Evolutionary conservation across 2,888 invertebrate species (phyloP).

Genomic region (Drosophila bunnanda): DNA sequence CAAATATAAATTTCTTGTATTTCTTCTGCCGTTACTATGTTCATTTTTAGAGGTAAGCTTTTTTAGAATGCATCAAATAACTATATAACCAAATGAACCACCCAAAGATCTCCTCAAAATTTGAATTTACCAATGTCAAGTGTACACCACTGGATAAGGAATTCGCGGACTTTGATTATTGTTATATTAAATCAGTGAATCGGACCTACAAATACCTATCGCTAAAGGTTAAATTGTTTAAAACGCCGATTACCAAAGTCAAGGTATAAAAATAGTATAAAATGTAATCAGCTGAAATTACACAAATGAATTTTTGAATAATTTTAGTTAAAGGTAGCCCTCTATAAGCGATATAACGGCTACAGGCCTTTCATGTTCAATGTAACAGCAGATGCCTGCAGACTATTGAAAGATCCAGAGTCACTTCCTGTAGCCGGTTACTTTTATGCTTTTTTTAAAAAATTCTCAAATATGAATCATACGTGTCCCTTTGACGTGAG

Average conservation of each 20-base stretch:
- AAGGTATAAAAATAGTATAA: not conserved
- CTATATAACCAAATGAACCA: not conserved
- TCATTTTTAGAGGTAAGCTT: not conserved
- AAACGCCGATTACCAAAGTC: not conserved
- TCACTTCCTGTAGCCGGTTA: too few relatives aligned
- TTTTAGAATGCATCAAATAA: not conserved
- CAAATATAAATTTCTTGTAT: not conserved
- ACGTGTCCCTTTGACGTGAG: too few relatives aligned
- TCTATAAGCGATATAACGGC: too few relatives aligned
- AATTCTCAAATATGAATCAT: too few relatives aligned
- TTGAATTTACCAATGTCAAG: not conserved
- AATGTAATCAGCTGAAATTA: too few relatives aligned
- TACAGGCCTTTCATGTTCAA: too few relatives aligned
- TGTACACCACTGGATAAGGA: conserved; percentile 2
- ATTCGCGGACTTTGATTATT: not conserved
- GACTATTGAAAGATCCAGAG: too few relatives aligned
- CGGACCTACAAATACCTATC: conserved; percentile 15
- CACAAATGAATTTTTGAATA: too few relatives aligned
- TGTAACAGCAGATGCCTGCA: too few relatives aligned
- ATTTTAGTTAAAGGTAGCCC: too few relatives aligned
- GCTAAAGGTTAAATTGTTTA: not conserved
- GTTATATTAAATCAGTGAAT: not conserved
- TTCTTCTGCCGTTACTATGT: not conserved
- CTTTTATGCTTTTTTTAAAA: too few relatives aligned
- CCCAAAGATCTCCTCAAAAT: not conserved